These are phyloP conservation scores for Eilema sororculum DNA, from an alignment of 2,888 invertebrate genomes.

Conservation along the genomic window DNA sequence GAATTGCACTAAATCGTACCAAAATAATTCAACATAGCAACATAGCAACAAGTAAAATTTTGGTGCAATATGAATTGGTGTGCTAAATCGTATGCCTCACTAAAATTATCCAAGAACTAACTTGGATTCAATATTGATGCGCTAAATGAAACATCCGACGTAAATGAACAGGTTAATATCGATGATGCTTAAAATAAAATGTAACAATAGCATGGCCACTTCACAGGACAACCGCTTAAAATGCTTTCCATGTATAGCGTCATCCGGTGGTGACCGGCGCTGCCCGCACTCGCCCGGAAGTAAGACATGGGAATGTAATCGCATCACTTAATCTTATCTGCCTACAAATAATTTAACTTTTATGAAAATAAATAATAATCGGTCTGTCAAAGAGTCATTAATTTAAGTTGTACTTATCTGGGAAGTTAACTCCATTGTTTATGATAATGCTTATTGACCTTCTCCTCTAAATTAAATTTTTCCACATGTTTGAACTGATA, in stretches of 20 bases:
- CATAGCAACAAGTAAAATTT: no score
- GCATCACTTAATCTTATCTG: constrained; percentile 67
- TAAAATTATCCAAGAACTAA: background rate
- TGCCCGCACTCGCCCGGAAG: constrained; percentile 70
- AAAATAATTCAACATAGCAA: no score
- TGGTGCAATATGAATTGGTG: background rate
- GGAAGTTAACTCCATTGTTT: constrained; percentile 58
- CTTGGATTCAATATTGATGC: background rate
- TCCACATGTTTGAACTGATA: background rate
- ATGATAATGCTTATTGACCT: background rate
- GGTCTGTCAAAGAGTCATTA: constrained; percentile 69
- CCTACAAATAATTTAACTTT: constrained; percentile 63
- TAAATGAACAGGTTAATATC: background rate
- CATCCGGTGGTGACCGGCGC: constrained; percentile 74
- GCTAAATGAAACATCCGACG: background rate
- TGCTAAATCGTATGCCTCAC: background rate
- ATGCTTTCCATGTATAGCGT: constrained; percentile 84
- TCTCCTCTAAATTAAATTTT: background rate
- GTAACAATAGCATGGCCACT: constrained; percentile 74
- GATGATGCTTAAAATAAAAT: constrained; percentile 74
- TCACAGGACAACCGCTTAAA: constrained; percentile 80
- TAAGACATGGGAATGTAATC: constrained; percentile 76
- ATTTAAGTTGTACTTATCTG: constrained; percentile 74
- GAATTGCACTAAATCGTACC: no score
- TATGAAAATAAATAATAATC: constrained; percentile 62